phyloP scores from a whole-genome alignment of 2,113 vertebrate genomes.

The Ciconia boyciana region DNA sequence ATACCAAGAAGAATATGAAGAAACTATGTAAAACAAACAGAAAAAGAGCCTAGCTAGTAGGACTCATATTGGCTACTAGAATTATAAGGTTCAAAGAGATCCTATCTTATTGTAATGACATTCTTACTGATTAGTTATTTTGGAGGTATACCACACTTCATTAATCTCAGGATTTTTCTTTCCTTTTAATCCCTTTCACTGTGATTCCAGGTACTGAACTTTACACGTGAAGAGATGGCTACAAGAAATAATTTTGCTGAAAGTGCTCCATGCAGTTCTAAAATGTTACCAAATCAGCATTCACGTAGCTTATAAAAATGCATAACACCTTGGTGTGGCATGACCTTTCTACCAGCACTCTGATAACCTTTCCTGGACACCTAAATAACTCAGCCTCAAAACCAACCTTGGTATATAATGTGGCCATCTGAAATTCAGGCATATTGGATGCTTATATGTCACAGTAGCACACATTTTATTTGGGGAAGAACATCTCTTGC shows the following conservation, averaged over 20 bases:
- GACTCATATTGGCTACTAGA: background rate
- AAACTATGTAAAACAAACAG: background rate
- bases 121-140: background rate
- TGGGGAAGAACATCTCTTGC: background rate
- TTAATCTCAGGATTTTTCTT: background rate
- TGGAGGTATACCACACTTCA: background rate
- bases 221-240: background rate
- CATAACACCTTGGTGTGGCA: background rate
- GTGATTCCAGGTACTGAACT: background rate
- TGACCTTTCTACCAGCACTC: background rate
- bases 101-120: background rate
- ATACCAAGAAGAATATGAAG: background rate
- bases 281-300: background rate
- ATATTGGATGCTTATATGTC: background rate
- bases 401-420: background rate
- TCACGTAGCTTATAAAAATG: background rate
- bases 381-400: background rate
- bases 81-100: background rate
- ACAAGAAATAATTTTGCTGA: background rate
- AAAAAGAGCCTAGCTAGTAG: background rate
- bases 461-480: background rate
- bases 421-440: background rate
- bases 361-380: background rate
- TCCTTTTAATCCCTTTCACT: background rate
- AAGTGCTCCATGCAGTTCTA: background rate